Conservation (phyloP, 92 coral and sea anemone genomes). For the Parazoanthus darwini region DNA sequence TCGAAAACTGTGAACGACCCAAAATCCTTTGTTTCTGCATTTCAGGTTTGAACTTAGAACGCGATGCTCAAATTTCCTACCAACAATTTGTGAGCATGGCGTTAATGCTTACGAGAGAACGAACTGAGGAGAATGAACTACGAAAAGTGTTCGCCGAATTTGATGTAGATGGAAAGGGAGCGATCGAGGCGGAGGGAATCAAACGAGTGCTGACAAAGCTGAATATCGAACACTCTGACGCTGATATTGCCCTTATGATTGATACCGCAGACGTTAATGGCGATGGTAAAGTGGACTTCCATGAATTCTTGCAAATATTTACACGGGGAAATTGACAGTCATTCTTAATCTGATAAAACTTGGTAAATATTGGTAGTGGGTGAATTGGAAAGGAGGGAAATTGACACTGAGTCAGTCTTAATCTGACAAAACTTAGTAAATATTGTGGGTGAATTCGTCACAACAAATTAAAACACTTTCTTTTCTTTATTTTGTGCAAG, state of each 20-base stretch:
- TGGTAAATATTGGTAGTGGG: neutral
- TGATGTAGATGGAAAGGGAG: constrained; percentile 76
- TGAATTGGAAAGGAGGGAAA: neutral
- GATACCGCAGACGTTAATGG: constrained; percentile 82
- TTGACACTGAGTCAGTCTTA: neutral
- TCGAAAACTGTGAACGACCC: no score
- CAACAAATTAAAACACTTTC: neutral
- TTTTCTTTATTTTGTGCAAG: neutral
- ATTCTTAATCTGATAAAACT: neutral
- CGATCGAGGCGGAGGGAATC: constrained; percentile 67
- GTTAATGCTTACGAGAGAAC: constrained; percentile 51
- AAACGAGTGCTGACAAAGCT: constrained; percentile 68
- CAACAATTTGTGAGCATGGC: constrained; percentile 53
- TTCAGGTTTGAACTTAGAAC: constrained; percentile 38
- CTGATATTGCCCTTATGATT: constrained; percentile 76
- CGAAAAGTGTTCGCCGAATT: constrained; percentile 72
- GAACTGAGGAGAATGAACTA: constrained; percentile 53
- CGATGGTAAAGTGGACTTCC: constrained; percentile 75
- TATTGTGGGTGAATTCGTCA: neutral
- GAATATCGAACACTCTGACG: constrained; percentile 65
- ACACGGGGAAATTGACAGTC: constrained; percentile 23
- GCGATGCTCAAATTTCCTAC: constrained; percentile 55
- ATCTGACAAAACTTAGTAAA: neutral
- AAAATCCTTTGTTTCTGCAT: neutral
- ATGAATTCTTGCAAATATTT: constrained; percentile 81